Evolutionary conservation across 1,140 invertebrate species (phyloP), one percentile per base, ranked within the genome.

Genomic region (Doryteuthis pealeii): DNA sequence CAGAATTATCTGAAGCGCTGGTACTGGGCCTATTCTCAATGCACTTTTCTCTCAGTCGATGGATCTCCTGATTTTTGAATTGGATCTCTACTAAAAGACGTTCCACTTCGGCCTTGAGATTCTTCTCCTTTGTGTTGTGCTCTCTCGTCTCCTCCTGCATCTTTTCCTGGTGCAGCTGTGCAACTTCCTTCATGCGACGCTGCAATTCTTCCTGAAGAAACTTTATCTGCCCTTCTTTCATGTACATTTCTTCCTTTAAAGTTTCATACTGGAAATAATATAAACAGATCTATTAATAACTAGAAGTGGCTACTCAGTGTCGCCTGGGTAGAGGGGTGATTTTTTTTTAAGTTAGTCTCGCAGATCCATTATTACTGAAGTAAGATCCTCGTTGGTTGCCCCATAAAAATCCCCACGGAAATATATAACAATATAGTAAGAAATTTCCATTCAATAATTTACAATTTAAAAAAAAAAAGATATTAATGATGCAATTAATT

Each of bases 201-300:
- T 73, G 71, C 2, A 84, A 72, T 4, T 72, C 77, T 2, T 78
- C 75, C 43, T 78, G 76, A 18, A 83, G 76, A 67, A 79, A 81
- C 58, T 79, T 79, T 15, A 81, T 75, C 58, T 80, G 75, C 18
- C 83, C 83, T 32, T 81, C 81, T 70, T 78, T 81, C 2, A 62
- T 65, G 68, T 75, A 79, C 35, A 77, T 54, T 40, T 78, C 78
- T 69, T 77, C 72, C 69, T 78, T 75, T 26, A 78, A 68, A 6
- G 65, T 54, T 10, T 74, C 40, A 35, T 43, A 75, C 77, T 77
- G 71, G 70, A 73, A 43, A 72, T 10, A 40, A 40, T 10, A 40
- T 5, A 10, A 40, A 40, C 35, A 40, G 3, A 10, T 40, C n/a
- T n/a, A n/a, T n/a, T n/a, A n/a, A n/a, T n/a, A n/a, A n/a, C n/a